Percentiles rank a stretch among this genome's conserved stretches.
These are phyloP conservation scores for Nomada hirtipes DNA, from an alignment of 2,888 invertebrate genomes.

Conservation along the genomic window DNA sequence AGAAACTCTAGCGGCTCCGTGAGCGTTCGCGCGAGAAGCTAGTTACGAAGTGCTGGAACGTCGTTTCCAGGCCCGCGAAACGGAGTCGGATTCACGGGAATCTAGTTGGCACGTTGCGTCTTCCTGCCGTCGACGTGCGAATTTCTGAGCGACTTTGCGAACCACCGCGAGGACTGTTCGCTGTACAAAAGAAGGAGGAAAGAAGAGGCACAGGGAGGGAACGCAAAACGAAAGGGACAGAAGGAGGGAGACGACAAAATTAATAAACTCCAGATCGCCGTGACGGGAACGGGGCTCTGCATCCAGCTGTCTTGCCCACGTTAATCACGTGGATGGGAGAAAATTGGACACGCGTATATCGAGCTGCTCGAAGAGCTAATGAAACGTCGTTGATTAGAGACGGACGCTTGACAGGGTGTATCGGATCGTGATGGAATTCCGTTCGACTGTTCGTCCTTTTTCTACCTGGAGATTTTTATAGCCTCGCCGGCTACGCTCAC, in stretches of 20 bases:
- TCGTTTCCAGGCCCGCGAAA: neutral
- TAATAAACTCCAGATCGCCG: conserved; percentile 29
- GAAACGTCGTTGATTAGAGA: conserved; percentile 30
- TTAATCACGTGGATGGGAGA: conserved; percentile 5
- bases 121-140: conserved; percentile 46
- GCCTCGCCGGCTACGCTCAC: conserved; percentile 38
- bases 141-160: conserved; percentile 42
- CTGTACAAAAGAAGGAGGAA: conserved; percentile 54
- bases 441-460: conserved; percentile 67
- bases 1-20: conserved; percentile 20
- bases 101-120: conserved; percentile 19
- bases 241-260: neutral
- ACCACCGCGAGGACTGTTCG: conserved; percentile 41
- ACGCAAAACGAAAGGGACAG: neutral
- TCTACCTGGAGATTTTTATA: conserved; percentile 68
- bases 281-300: conserved; percentile 56
- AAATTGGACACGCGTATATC: conserved; percentile 23
- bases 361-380: conserved; percentile 26
- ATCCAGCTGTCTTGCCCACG: conserved; percentile 24
- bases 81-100: conserved; percentile 3
- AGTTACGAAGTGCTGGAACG: neutral
- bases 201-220: neutral
- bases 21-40: conserved; percentile 9
- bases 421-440: conserved; percentile 53
- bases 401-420: conserved; percentile 32